Evolutionary conservation across 2,113 vertebrate species (phyloP).

Genomic region (Pelecanus crispus): DNA sequence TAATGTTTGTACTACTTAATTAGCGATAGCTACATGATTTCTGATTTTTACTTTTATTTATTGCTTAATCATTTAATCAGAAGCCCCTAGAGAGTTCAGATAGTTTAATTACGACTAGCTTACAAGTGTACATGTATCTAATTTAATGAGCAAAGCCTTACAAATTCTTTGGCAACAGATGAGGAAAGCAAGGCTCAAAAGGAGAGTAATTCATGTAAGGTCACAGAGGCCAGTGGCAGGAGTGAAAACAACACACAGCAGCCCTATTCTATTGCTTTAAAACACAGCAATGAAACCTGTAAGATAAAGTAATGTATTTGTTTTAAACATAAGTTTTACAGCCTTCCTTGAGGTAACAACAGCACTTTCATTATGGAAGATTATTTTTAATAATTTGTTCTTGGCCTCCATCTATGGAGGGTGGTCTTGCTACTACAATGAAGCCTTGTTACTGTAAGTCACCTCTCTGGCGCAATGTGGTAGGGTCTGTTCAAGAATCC

Average conservation of each 20-base stretch:
- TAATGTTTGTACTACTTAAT: neutral
- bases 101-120: neutral
- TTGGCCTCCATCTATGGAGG: neutral
- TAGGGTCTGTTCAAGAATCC: neutral
- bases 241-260: neutral
- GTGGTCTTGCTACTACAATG: neutral
- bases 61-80: neutral
- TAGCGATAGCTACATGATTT: neutral
- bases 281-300: neutral
- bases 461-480: neutral
- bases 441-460: neutral
- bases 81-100: neutral
- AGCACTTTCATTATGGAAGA: neutral
- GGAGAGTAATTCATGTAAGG: neutral
- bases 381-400: neutral
- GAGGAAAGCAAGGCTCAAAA: neutral
- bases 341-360: neutral
- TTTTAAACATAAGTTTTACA: neutral
- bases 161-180: neutral
- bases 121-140: neutral
- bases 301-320: neutral
- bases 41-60: constrained; percentile 4
- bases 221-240: neutral
- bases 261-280: neutral
- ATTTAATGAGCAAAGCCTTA: neutral